phyloP scores from a whole-genome alignment of 2,797 vertebrate species.

The Eutrigla gurnardus region DNA sequence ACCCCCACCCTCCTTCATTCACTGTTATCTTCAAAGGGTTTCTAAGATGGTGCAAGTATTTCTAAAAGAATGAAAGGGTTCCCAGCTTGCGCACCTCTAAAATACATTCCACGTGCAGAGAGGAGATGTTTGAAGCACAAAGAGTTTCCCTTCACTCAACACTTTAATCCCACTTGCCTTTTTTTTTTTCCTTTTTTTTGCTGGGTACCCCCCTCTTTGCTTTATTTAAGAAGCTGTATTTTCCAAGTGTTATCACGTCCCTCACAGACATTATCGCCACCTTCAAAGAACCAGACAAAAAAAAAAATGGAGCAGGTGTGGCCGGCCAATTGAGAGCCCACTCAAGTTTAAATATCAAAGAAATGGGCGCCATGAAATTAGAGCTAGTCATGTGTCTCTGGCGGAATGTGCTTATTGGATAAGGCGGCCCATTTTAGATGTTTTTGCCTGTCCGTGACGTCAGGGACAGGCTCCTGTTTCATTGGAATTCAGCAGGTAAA shows the following conservation, averaged over 20 bases:
- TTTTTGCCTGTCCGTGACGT: constrained; percentile 8
- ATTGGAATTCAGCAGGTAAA: not conserved
- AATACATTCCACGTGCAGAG: constrained; percentile 64
- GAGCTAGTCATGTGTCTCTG: constrained; percentile 35
- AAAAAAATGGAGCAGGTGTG: constrained; percentile 32
- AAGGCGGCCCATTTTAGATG: constrained; percentile 24
- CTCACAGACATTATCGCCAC: constrained; percentile 30
- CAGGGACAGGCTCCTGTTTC: constrained; percentile 9
- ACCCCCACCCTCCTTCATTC: constrained; percentile 21
- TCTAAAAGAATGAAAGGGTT: constrained; percentile 73
- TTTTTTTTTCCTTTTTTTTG: not conserved
- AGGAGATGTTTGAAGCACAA: constrained; percentile 46
- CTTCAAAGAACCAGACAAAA: constrained; percentile 37
- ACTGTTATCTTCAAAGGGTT: constrained; percentile 77
- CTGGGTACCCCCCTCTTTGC: not conserved
- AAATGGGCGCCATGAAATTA: constrained; percentile 35
- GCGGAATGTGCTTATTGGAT: constrained; percentile 42
- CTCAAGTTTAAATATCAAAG: constrained; percentile 57
- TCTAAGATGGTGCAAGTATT: constrained; percentile 65
- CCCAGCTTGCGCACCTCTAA: constrained; percentile 45
- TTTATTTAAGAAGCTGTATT: constrained; percentile 20
- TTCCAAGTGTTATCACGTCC: constrained; percentile 29
- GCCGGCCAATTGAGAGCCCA: constrained; percentile 23
- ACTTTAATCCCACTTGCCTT: constrained; percentile 39
- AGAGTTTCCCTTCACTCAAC: constrained; percentile 49